Percentiles rank a stretch among this genome's conserved stretches.
phyloP scores from a whole-genome alignment of 2,888 invertebrate genomes.

The Synergus japonicus region DNA sequence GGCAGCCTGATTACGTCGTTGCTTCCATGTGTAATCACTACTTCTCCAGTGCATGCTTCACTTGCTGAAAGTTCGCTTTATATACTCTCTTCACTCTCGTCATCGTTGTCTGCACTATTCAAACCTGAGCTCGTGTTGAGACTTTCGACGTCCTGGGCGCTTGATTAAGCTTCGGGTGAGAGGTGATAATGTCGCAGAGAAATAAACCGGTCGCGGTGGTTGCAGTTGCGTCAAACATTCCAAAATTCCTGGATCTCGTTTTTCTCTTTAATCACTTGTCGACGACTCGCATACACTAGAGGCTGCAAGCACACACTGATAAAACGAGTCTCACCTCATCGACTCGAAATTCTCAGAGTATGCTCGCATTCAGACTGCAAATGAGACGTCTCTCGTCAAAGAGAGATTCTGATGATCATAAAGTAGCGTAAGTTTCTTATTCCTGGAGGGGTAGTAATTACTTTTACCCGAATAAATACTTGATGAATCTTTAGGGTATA shows the following conservation, averaged over 20 bases:
- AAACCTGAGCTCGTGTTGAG: conserved; percentile 53
- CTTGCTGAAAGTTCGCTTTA: conserved; percentile 55
- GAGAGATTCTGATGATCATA: background rate
- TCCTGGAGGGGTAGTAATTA: conserved; percentile 1
- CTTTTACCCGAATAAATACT: background rate
- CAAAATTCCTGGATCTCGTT: conserved; percentile 57
- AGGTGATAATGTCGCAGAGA: conserved; percentile 65
- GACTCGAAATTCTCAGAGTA: conserved; percentile 44
- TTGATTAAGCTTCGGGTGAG: conserved; percentile 69
- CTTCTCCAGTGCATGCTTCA: conserved; percentile 51
- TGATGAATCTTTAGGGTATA: background rate
- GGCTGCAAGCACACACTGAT: conserved; percentile 40
- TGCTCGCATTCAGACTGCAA: conserved; percentile 29
- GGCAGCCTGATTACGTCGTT: conserved; percentile 55
- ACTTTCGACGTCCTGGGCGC: conserved; percentile 62
- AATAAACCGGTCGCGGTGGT: conserved; percentile 60
- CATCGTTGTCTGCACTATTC: conserved; percentile 43
- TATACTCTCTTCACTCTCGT: conserved; percentile 45
- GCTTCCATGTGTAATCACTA: conserved; percentile 59
- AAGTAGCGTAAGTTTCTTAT: conserved; percentile 13
- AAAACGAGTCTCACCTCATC: conserved; percentile 16
- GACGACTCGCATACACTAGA: conserved; percentile 36
- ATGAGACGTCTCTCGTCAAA: conserved; percentile 35
- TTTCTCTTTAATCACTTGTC: conserved; percentile 61
- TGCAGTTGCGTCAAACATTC: conserved; percentile 58